Evolutionary conservation across 1,140 invertebrate genomes (phyloP), one percentile per base, ranked within the genome.

Genomic region (Drosophila carrolli): DNA sequence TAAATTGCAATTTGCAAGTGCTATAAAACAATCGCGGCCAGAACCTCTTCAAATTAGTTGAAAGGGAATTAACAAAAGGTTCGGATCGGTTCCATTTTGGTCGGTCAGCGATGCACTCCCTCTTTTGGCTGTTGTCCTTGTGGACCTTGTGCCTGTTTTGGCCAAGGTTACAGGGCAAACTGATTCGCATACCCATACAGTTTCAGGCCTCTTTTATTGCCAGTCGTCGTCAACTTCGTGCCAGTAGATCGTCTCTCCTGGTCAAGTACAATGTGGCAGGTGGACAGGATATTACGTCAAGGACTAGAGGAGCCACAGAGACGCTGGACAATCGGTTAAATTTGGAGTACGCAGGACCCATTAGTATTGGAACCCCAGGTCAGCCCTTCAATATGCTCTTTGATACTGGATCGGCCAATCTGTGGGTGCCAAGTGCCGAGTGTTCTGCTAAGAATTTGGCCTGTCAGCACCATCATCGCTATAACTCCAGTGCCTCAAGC

Each of bases 321-420:
- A 54, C 56, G 4, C 35, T 78, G 35, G 47, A 77, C 19, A 78
- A 78, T 32, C 63, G 74, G 9, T 23, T 71, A 40, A 78, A 78
- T 10, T 27, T 78, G n/a, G 74, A 77, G 48, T 78, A 78, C 38
- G 74, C 74, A 93, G 98, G 98, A n/a, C 94, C 94, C 1, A 98
- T 99, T 75, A 93, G 93, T 0, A 98, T 99, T 93, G 98, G 98
- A 65, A 96, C 95, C 46, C 98, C 98, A 35, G 95, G 96, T 37
- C 98, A 99, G 93, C 93, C 93, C 0, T 84, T 84, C 32, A 66
- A 66, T 14, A 81, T 81, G 61, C 50, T 83, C 2, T 81, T 83
- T 11, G 78, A 78, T 29, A 81, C 75, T 3, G 78, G 78, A 4
- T 81, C 79, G 0, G 67, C 79, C 11, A 77, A 81, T 56, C 51